Conservation (phyloP, 2,888 invertebrate genomes). For the Rhingia campestris region DNA sequence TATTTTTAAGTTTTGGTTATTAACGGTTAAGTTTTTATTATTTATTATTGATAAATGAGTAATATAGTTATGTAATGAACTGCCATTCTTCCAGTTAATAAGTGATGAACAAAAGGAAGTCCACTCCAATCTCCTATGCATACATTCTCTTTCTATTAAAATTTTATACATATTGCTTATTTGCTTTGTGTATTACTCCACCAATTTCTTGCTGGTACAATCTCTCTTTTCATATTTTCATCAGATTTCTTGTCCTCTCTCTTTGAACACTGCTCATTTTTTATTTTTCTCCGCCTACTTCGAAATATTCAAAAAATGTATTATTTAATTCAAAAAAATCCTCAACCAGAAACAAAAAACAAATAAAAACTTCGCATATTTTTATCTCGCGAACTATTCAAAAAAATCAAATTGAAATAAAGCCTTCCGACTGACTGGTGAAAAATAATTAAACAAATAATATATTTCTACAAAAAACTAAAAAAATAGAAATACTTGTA, state of each 20-base stretch:
- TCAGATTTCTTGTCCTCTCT: neutral
- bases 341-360: conserved; percentile 18
- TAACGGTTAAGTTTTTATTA: too few relatives aligned
- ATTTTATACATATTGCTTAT: too few relatives aligned
- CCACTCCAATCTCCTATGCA: too few relatives aligned
- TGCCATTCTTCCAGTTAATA: too few relatives aligned
- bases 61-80: too few relatives aligned
- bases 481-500: conserved; percentile 63
- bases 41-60: too few relatives aligned
- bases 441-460: conserved; percentile 40
- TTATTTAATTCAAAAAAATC: conserved; percentile 38
- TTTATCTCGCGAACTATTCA: conserved; percentile 36
- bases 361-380: conserved; percentile 51
- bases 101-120: too few relatives aligned
- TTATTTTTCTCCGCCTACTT: conserved; percentile 25
- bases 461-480: conserved; percentile 24
- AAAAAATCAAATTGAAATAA: conserved; percentile 69
- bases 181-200: too few relatives aligned
- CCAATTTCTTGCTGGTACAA: too few relatives aligned
- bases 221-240: neutral
- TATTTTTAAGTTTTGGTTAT: too few relatives aligned
- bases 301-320: neutral
- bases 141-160: too few relatives aligned
- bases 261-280: neutral
- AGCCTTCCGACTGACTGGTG: conserved; percentile 74